Conservation (phyloP, 1,140 invertebrate species). For the Hyphantria cunea region DNA sequence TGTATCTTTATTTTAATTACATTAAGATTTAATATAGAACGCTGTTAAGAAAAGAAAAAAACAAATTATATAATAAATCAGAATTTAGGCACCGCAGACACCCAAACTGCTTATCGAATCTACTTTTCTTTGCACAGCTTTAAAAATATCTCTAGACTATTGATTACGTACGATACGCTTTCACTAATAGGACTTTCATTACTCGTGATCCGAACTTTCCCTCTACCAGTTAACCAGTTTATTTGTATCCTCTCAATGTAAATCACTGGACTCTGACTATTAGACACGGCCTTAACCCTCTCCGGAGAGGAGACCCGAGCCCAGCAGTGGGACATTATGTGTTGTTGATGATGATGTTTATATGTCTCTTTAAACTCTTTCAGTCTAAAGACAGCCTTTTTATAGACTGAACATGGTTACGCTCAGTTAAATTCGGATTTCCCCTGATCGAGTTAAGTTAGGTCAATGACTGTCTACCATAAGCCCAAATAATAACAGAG, state of each 20-base stretch:
- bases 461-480: slow-evolving; percentile 32
- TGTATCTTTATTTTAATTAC: no score
- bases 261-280: no score
- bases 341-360: slow-evolving; percentile 15
- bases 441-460: slow-evolving; percentile 32
- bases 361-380: not conserved
- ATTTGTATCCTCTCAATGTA: not conserved
- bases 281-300: no score
- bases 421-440: slow-evolving; percentile 36
- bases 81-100: not conserved
- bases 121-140: slow-evolving; percentile 2
- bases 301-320: no score
- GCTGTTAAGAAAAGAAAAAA: no score
- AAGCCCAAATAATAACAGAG: slow-evolving; percentile 23
- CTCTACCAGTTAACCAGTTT: slow-evolving; percentile 5
- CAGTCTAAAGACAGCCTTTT: slow-evolving; percentile 26
- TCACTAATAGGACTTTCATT: slow-evolving; percentile 21
- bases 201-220: slow-evolving; percentile 16
- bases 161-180: slow-evolving; percentile 10
- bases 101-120: slow-evolving; percentile 1
- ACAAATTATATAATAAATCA: not conserved
- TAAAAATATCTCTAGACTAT: not conserved
- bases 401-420: slow-evolving; percentile 26
- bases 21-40: no score
- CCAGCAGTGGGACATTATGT: no score